phyloP scores from a whole-genome alignment of 2,113 vertebrate genomes.

The Mobula hypostoma region DNA sequence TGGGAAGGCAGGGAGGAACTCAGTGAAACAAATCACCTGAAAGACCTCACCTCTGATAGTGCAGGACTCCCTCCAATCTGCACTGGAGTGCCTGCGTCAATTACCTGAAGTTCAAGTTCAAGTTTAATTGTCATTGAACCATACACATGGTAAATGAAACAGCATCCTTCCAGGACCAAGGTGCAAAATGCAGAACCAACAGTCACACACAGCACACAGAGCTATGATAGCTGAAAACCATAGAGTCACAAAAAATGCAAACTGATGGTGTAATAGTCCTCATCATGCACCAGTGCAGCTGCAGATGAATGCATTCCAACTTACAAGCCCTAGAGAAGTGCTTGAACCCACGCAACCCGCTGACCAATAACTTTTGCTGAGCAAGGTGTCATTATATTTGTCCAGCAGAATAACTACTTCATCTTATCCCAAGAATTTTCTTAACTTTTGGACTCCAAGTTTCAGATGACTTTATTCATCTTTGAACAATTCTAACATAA shows the following conservation, averaged over 20 bases:
- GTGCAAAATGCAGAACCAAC: too few species aligned
- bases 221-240: too few species aligned
- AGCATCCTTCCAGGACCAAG: too few species aligned
- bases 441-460: neutral
- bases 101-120: neutral
- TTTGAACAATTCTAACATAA: neutral
- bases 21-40: neutral
- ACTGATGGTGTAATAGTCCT: too few species aligned
- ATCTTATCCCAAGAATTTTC: neutral
- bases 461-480: neutral
- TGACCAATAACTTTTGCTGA: neutral
- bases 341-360: neutral
- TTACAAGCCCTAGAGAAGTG: neutral
- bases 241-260: too few species aligned
- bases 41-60: neutral
- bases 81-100: neutral
- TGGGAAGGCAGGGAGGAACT: neutral
- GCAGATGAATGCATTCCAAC: too few species aligned
- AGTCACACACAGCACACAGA: too few species aligned
- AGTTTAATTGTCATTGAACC: too few species aligned
- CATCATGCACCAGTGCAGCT: too few species aligned
- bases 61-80: neutral
- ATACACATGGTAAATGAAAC: too few species aligned
- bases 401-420: neutral
- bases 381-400: neutral